Base-by-base conservation (phyloP, 2,797 vertebrate species). In the Malurus splendens region DNA sequence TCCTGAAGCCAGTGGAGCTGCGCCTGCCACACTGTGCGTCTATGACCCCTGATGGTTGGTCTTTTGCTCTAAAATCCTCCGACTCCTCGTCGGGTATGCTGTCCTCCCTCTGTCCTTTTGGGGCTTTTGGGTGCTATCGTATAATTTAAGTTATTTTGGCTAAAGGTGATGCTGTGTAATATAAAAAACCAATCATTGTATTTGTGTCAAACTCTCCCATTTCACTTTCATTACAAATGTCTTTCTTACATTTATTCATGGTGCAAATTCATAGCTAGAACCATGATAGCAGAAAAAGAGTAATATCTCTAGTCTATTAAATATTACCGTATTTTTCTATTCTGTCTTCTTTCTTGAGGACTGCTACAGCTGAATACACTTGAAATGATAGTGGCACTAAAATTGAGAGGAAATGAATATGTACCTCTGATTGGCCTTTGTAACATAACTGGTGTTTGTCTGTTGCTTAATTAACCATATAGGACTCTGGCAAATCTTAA, bases 31-130 rank as follows among this genome's bases (percentile, higher is more conserved):
- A 99, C 95, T 99, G 99, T 99, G 99, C 99, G 98, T 99, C 99
- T 96, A 99, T 99, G 99, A 99, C 99, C 98, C 99, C 99, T 98
- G 99, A 99, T 98, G 99, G 99, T 99, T 99, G 99, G 99, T 99
- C 99, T 99, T 99, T 99, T 99, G 99, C 99, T 99, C 99, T 99
- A 99, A 99, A 99, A 99, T 99, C 99, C 98, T 99, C 99, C 98
- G 99, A 99, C 99, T 99, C 99, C 98, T 99, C 98, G 98, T 99
- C 99, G 98, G 99, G 99, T 99, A 98, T 94, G 99, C 99, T 98
- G 98, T 98, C 98, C 98, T 98, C 98, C 98, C 98, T 99, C 97
- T 98, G 98, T 98, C 98, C 97, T 98, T 97, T 97, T 98, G 98
- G 98, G 98, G 97, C 98, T 98, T 97, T 98, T 97, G 98, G 98